These are phyloP conservation scores for Amiota mariae DNA, from an alignment of 2,888 invertebrate species.

Conservation along the genomic window DNA sequence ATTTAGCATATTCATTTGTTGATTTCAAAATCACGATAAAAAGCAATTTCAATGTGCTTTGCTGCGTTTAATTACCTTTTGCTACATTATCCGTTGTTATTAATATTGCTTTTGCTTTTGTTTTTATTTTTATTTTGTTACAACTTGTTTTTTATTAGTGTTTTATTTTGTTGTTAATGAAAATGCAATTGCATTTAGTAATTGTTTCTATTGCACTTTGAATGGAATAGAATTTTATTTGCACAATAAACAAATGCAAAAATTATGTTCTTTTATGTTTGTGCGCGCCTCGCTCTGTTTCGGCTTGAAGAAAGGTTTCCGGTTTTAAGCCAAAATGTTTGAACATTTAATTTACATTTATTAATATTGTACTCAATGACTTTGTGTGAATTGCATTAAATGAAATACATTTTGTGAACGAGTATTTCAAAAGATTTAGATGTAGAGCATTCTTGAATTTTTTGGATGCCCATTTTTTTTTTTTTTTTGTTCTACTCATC, in stretches of 20 bases:
- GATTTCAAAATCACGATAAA: slow-evolving; percentile 57
- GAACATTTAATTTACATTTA: no score
- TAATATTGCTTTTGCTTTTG: not conserved
- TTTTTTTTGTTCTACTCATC: no score
- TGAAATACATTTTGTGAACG: no score
- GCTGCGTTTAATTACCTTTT: slow-evolving; percentile 43
- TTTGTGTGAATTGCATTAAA: no score
- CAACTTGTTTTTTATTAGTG: slow-evolving; percentile 22
- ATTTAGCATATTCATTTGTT: slow-evolving; percentile 60
- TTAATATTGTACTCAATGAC: no score
- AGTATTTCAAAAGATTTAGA: no score
- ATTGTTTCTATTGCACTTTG: slow-evolving; percentile 6
- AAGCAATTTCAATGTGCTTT: slow-evolving; percentile 45
- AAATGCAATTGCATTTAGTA: slow-evolving; percentile 41
- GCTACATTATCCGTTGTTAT: no score
- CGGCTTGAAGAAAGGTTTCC: not conserved
- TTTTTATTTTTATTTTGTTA: slow-evolving; percentile 47
- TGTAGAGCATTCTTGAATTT: no score
- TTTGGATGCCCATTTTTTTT: no score
- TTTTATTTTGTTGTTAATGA: slow-evolving; percentile 56
- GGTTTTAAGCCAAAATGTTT: not conserved
- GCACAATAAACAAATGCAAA: slow-evolving; percentile 56
- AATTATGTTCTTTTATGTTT: slow-evolving; percentile 22
- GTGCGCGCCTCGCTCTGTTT: slow-evolving; percentile 25
- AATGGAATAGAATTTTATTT: slow-evolving; percentile 62